Conservation (phyloP, 2,113 vertebrate species). For the Pseudopodoces humilis region DNA sequence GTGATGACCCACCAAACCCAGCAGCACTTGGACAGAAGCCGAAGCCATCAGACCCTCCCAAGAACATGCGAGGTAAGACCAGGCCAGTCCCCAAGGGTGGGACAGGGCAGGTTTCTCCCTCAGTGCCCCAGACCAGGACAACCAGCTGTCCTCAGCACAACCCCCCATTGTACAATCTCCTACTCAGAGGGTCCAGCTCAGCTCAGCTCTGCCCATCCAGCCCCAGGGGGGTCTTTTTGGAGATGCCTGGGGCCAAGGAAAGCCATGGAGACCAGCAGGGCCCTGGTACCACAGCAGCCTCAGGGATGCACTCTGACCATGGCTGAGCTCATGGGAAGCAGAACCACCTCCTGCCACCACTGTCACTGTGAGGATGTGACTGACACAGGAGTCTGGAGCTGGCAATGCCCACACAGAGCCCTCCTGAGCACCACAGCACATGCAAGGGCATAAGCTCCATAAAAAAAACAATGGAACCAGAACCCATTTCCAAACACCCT, state of each 20-base stretch:
- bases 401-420: not conserved
- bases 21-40: conserved; percentile 5
- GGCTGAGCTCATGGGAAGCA: not conserved
- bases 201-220: not conserved
- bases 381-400: accelerated
- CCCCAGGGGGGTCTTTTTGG: not conserved
- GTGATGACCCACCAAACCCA: not conserved
- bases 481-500: not conserved
- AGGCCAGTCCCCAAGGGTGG: not conserved
- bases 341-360: not conserved
- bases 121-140: not conserved
- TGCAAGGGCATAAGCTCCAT: not conserved
- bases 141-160: not conserved
- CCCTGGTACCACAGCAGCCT: not conserved
- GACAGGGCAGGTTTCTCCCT: not conserved
- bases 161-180: accelerated
- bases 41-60: not conserved
- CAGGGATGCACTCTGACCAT: not conserved
- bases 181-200: not conserved
- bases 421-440: not conserved
- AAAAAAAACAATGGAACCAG: not conserved
- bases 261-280: not conserved
- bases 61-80: conserved; percentile 66
- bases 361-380: not conserved
- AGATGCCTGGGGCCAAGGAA: not conserved